Evolutionary conservation across 2,888 invertebrate genomes (phyloP), one percentile per base, ranked within the genome.

Genomic region (Apeira syringaria): DNA sequence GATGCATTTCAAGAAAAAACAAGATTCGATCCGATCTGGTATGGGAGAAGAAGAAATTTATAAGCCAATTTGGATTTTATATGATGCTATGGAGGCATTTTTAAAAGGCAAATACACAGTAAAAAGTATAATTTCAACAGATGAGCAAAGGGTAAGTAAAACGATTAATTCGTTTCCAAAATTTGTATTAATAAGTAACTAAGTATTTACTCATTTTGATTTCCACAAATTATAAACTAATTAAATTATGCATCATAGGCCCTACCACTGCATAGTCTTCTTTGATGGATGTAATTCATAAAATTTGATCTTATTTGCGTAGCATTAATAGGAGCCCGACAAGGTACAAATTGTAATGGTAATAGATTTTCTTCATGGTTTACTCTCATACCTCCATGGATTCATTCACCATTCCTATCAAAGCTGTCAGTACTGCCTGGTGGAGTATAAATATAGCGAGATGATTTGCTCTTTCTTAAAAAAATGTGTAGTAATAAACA

Each of bases 71-170:
- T 48, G 48, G 43, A 12, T 48, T 22, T 53, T 45, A 42, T 53
- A 53, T 42, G 44, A 49, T 39, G 38, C 44, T 26, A 47, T 53
- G 45, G 47, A 50, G 40, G 40, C 36, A 43, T 53, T 53, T 49
- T 41, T 53, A 33, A 41, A 40, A 43, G 41, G 36, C 8, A 39
- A 32, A 30, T 51, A 51, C 17, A 36, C 27, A 25, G 13, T 15
- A n/a, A 44, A 40, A 36, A 15, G 15, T 15, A 15, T 15, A 3
- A 15, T 15, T 3, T 15, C 15, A 15, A 44, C 32, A 11, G 33
- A 25, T 30, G 29, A 37, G 9, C 32, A 46, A 40, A 43, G 30
- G 28, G 46, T 43, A 47, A 43, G 43, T 50, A 50, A 43, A 47
- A 39, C 36, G 38, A 37, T 32, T 38, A 38, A 38, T 3, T 15